These are phyloP conservation scores for Cecropterus lyciades DNA, from an alignment of 1,140 invertebrate genomes.

Conservation along the genomic window DNA sequence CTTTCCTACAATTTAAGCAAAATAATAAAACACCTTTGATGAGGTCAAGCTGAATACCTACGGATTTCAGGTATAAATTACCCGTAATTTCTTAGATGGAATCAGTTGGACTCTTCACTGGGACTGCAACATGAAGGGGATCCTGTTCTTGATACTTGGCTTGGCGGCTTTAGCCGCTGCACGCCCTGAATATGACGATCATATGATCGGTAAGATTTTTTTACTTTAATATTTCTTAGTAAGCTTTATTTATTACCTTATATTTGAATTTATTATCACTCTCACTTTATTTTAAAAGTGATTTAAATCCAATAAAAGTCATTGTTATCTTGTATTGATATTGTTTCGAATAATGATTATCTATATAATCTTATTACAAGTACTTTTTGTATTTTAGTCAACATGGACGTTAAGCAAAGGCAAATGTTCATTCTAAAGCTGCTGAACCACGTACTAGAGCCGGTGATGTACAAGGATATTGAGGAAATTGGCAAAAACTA, in stretches of 20 bases:
- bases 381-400: slow-evolving; percentile 61
- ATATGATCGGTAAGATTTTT: slow-evolving; percentile 49
- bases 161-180: slow-evolving; percentile 61
- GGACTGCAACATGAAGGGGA: slow-evolving; percentile 60
- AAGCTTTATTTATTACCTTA: no score
- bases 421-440: slow-evolving; percentile 87
- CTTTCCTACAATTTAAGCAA: no score
- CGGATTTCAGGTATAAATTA: slow-evolving; percentile 52
- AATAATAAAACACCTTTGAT: slow-evolving; percentile 25
- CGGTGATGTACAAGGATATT: slow-evolving; percentile 75
- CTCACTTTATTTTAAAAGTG: no score
- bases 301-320: no score
- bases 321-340: no score
- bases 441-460: slow-evolving; percentile 86
- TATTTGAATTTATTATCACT: no score
- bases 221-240: slow-evolving; percentile 17
- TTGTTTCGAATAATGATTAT: no score
- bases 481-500: slow-evolving; percentile 83
- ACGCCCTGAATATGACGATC: slow-evolving; percentile 48
- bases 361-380: no score
- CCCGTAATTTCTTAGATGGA: neutral
- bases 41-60: slow-evolving; percentile 30
- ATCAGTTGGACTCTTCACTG: slow-evolving; percentile 46
- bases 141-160: slow-evolving; percentile 54
- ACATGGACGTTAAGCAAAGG: slow-evolving; percentile 65